Conservation (phyloP, 2,113 vertebrate genomes). For the Lepidothrix coronata region DNA sequence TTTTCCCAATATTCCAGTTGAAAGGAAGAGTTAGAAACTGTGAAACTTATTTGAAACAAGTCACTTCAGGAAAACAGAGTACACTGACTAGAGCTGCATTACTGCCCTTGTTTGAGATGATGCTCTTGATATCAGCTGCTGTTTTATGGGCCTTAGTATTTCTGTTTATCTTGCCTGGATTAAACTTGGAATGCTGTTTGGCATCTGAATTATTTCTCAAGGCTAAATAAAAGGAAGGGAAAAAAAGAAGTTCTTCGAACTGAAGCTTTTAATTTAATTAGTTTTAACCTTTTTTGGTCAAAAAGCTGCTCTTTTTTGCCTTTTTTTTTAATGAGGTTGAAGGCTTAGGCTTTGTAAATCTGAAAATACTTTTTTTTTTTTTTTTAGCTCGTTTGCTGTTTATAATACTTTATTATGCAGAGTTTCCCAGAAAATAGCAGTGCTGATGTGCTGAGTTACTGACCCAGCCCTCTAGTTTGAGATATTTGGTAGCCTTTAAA, state of each 20-base stretch:
- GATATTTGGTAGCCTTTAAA: not conserved
- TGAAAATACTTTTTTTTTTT: not conserved
- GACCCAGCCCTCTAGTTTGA: not conserved
- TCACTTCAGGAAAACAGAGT: not conserved
- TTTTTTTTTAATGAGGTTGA: not conserved
- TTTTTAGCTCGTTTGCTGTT: not conserved
- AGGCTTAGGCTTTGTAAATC: not conserved
- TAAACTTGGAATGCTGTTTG: slow-evolving; percentile 29
- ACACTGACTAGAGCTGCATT: not conserved
- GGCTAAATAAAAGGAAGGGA: slow-evolving; percentile 15
- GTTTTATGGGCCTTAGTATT: slow-evolving; percentile 1
- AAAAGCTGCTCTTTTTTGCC: not conserved
- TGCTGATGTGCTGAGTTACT: not conserved
- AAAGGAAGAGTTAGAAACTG: not conserved
- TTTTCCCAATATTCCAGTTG: not conserved
- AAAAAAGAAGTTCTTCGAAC: not conserved
- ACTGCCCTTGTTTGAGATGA: not conserved
- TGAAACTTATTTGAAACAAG: not conserved
- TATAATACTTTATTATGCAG: not conserved
- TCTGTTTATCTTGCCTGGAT: slow-evolving; percentile 30
- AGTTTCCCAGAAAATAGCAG: not conserved
- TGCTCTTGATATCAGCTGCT: not conserved
- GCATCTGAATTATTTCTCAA: slow-evolving; percentile 33
- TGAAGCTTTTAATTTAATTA: slow-evolving; percentile 4
- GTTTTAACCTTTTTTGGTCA: slow-evolving; percentile 24